Percentiles rank a stretch among this genome's conserved stretches.
phyloP scores from a whole-genome alignment of 2,797 vertebrate genomes.

The Ctenopoma kingsleyae region DNA sequence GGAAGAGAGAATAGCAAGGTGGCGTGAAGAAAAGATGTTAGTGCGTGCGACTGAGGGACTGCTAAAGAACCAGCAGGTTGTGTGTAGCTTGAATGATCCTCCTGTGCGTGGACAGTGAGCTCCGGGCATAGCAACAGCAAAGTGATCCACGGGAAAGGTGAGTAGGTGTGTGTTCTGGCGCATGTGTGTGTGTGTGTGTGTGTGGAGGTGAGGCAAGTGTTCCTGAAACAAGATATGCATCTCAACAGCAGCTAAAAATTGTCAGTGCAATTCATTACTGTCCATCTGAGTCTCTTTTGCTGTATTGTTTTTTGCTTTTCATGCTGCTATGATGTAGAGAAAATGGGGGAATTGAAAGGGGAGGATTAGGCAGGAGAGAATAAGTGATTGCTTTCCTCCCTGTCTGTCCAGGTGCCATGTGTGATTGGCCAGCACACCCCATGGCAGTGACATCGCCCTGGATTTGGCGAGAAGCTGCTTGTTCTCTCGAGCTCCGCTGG shows the following conservation, averaged over 20 bases:
- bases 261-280: slow-evolving; percentile 54
- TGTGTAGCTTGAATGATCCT: slow-evolving; percentile 66
- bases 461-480: slow-evolving; percentile 71
- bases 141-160: slow-evolving; percentile 75
- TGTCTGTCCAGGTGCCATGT: slow-evolving; percentile 84
- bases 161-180: slow-evolving; percentile 63
- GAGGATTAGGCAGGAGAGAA: slow-evolving; percentile 47
- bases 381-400: slow-evolving; percentile 77
- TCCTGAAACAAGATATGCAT: slow-evolving; percentile 50
- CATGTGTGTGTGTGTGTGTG: slow-evolving; percentile 15
- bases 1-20: slow-evolving; percentile 53
- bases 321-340: slow-evolving; percentile 33
- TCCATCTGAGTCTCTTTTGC: slow-evolving; percentile 38
- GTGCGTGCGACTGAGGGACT: slow-evolving; percentile 67
- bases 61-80: slow-evolving; percentile 74
- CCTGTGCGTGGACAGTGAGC: slow-evolving; percentile 70
- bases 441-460: slow-evolving; percentile 74
- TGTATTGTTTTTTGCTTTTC: slow-evolving; percentile 31
- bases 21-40: slow-evolving; percentile 63
- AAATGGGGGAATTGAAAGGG: slow-evolving; percentile 2
- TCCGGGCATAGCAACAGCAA: slow-evolving; percentile 77
- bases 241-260: slow-evolving; percentile 58
- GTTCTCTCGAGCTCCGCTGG: slow-evolving; percentile 65
- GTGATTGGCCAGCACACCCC: slow-evolving; percentile 75
- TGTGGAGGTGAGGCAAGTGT: slow-evolving; percentile 54